Base-by-base conservation (phyloP, 1,140 invertebrate genomes). In the Asbolus verrucosus region DNA sequence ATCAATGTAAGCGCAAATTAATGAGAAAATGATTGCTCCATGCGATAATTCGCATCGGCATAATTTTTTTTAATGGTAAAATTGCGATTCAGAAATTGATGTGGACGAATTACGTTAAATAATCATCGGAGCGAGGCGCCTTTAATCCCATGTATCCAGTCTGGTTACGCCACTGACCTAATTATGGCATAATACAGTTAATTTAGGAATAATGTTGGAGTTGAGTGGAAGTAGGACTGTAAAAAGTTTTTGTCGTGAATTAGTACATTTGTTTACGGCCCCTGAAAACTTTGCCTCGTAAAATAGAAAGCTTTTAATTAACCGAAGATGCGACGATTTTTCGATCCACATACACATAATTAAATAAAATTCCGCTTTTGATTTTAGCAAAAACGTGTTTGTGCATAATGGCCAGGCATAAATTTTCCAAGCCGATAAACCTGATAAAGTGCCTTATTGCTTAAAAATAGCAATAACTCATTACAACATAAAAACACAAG, bases 371-470 rank as follows among this genome's bases (percentile, higher is more conserved):
- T 36, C 33, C 2, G 33, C 46, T 19, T 24, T 19, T 6, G 43
- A 11, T 50, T 50, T 50, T 50, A n/a, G 16, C 18, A 54, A 54
- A 54, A 54, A 54, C 46, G 46, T 54, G 46, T 11, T 27, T 8
- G 11, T 27, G 46, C 46, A 54, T 54, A 54, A 54, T 54, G 46
- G 46, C 9, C n/a, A 6, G 46, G 46, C 46, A 54, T 54, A 54
- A 54, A 54, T 54, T 54, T 54, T 54, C 24, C 18, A 54, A 54
- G 21, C 9, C 46, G 21, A 54, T 54, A 54, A 54, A 54, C 21
- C 46, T 54, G 46, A 54, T 46, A 16, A 21, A 54, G 19, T 5
- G 46, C 11, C 21, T 24, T 54, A 54, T 54, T 54, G 46, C 24
- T 54, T 54, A 54, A 54, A 16, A 54, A 54, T 54, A 54, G 27